Evolutionary conservation across 2,797 vertebrate genomes (phyloP), one percentile per base, ranked within the genome.

Genomic region (Telmatherina bonti): DNA sequence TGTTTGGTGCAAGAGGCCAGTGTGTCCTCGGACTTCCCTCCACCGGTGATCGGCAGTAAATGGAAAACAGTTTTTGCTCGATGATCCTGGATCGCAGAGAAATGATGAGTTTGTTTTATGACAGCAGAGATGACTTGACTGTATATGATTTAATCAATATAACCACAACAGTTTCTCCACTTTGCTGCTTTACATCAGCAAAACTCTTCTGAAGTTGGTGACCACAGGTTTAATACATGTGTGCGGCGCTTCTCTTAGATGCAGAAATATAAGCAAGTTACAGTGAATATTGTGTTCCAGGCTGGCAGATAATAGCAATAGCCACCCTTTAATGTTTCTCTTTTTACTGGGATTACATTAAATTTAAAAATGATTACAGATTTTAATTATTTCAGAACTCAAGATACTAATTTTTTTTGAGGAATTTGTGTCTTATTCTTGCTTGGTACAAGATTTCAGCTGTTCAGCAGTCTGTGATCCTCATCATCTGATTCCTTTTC

Each of bases 281-380:
- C 70, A 67, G 47, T 67, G 52, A 47, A 31, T 31, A 29, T 41
- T 59, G 38, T 69, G 63, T 68, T 66, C 45, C 35, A 67, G 68
- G 63, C 70, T 59, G 67, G 62, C 49, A 56, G 55, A 68, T 73
- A 56, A 38, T 18, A 22, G 8, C n/a, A 30, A 11, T 38, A 70
- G 63, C 30, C 51, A 26, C n/a, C 67, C 56, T 55, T 76, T 33
- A 76, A 67, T 70, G 62, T 58, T 57, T 26, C 49, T 52, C 20
- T 47, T 27, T 8, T n/a, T n/a, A 47, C 38, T 16, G 13, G 13
- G 38, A 41, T 41, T 41, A 41, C 38, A 38, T n/a, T n/a, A n/a
- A n/a, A n/a, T n/a, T n/a, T n/a, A n/a, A n/a, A n/a, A n/a, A n/a
- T n/a, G n/a, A 15, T 38, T 2, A 38, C 36, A 18, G 1, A 7